Base-by-base conservation (phyloP, 2,888 invertebrate genomes). In the Brassicogethes aeneus region DNA sequence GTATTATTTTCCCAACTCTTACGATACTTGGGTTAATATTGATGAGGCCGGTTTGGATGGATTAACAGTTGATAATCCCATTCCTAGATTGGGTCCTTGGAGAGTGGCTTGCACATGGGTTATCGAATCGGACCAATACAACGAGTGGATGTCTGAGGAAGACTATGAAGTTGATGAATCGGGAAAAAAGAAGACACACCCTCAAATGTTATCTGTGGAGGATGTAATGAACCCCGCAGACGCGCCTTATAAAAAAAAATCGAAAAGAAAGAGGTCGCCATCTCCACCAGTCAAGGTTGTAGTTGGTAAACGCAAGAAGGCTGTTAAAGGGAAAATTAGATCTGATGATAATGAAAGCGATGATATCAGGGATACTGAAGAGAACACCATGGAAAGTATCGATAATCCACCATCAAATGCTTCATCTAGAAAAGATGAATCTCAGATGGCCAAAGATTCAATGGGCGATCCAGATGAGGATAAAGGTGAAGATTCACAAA, bases 71-170 rank as follows among this genome's bases (percentile, higher is more conserved):
- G 83, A 83, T 54, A 73, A 69, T 41, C 79, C 74, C 3, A 75
- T 70, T 55, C 78, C 79, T 8, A 76, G 77, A 3, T 62, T 73
- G 1, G 82, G 80, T 43, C 75, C 79, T 46, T 86, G 84, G 78
- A 78, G 83, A 61, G 90, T 95, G 34, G 81, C 86, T 3, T 89
- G 92, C 30, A 81, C 88, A 1, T 97, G 96, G 96, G 80, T 87
- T 36, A 72, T 91, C 32, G 94, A 95, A 68, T 75, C 93, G 54
- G 92, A 94, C 61, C 87, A 89, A 60, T 95, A 92, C 70, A 96
- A 96, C 70, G 96, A 96, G 69, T 96, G 95, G 94, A 95, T 96
- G 94, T 88, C 88, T 57, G 96, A 96, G 68, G 95, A 96, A 65
- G 97, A 97, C 69, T 97, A 96, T 62, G 94, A 95, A 68, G 85